phyloP scores from a whole-genome alignment of 2,113 vertebrate genomes.

The Phaethon lepturus region DNA sequence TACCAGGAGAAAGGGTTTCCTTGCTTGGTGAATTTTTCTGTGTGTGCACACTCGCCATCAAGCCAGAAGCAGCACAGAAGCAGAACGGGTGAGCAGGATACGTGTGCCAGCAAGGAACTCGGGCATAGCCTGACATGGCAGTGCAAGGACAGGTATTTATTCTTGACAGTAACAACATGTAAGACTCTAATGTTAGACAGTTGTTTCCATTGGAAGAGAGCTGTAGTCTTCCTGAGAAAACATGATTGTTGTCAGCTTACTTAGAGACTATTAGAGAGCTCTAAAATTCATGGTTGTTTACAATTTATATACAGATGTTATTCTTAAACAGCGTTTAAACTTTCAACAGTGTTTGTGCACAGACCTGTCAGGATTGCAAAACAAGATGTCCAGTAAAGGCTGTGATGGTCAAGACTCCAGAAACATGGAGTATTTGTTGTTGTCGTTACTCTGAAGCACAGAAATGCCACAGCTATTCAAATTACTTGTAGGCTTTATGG shows the following conservation, averaged over 20 bases:
- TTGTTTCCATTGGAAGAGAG: neutral
- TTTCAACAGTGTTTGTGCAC: neutral
- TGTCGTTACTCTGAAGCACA: neutral
- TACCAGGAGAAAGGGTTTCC: neutral
- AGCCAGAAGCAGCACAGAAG: neutral
- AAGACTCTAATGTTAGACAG: neutral
- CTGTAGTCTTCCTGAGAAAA: neutral
- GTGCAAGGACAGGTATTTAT: neutral
- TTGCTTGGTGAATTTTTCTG: neutral
- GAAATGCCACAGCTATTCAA: neutral
- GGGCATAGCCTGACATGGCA: neutral
- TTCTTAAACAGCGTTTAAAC: neutral
- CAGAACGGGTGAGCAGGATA: neutral
- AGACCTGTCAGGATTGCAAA: neutral
- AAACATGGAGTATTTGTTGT: neutral
- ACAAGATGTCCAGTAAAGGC: neutral
- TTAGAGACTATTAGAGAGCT: neutral
- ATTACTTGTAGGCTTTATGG: neutral
- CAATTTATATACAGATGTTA: neutral
- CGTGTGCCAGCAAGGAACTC: rapidly evolving
- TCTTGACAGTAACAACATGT: neutral
- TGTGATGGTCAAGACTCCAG: neutral
- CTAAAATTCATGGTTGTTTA: neutral
- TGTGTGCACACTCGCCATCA: neutral
- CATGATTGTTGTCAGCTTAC: neutral